A percentile compares a stretch with the other conserved stretches of the same genome.
Evolutionary conservation across 2,888 invertebrate species (phyloP).

Genomic region (Polyommatus icarus): DNA sequence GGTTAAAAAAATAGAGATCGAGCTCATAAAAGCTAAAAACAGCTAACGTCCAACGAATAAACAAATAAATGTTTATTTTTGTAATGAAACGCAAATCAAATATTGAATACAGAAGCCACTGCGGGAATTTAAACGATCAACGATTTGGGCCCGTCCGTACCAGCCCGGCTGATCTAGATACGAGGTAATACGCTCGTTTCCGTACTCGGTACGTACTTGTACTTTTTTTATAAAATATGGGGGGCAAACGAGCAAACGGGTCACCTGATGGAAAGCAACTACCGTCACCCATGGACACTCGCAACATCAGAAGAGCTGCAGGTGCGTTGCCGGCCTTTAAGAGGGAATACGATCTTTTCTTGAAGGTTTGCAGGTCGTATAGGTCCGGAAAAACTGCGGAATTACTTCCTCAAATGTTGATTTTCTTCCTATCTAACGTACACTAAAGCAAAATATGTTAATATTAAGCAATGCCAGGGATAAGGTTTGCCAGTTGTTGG

Average conservation of each 20-base stretch:
- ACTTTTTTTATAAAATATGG: too few species aligned
- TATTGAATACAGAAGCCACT: neutral
- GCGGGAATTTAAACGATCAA: slow-evolving; percentile 4
- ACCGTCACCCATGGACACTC: too few species aligned
- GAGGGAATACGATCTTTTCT: too few species aligned
- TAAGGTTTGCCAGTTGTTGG: too few species aligned
- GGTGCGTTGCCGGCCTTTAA: too few species aligned
- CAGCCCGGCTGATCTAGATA: slow-evolving; percentile 21
- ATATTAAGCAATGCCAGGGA: neutral
- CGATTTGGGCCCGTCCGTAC: slow-evolving; percentile 23
- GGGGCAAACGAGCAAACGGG: too few species aligned
- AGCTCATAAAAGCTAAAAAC: neutral
- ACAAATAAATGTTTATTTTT: neutral
- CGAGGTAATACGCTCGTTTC: neutral
- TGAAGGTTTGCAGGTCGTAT: too few species aligned
- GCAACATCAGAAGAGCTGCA: too few species aligned
- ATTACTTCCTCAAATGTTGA: neutral
- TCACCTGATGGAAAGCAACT: too few species aligned
- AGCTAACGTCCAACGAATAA: neutral
- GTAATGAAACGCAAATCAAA: neutral
- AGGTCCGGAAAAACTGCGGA: too few species aligned
- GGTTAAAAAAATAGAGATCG: neutral
- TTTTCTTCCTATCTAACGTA: neutral
- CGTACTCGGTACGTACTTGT: slow-evolving; percentile 9
- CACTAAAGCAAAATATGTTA: neutral